These are phyloP conservation scores for Mylabris phalerata DNA, from an alignment of 1,140 invertebrate genomes.

Conservation along the genomic window DNA sequence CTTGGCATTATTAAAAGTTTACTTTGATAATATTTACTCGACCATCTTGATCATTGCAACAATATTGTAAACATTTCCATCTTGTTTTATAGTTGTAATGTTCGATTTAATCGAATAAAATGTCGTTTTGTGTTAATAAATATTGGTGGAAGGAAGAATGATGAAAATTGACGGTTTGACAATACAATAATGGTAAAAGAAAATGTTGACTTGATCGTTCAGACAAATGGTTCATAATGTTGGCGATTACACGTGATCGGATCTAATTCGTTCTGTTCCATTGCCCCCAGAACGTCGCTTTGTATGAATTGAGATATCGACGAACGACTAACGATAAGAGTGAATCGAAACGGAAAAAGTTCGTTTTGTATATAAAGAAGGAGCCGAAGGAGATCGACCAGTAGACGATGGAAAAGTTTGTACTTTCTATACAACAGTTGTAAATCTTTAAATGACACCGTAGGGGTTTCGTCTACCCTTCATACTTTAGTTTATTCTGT, in stretches of 20 bases:
- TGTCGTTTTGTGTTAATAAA: no score
- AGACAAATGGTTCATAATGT: constrained; percentile 9
- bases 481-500: constrained; percentile 13
- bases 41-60: no score
- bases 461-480: constrained; percentile 9
- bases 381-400: constrained; percentile 10
- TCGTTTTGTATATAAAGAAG: not conserved
- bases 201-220: not conserved
- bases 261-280: constrained; percentile 15
- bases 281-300: constrained; percentile 20
- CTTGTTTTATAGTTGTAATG: no score
- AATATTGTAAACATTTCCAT: no score
- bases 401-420: constrained; percentile 22
- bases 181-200: no score
- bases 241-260: constrained; percentile 1
- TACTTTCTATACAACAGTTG: constrained; percentile 20
- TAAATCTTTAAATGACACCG: constrained; percentile 26
- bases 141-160: no score
- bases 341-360: constrained; percentile 24
- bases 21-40: no score
- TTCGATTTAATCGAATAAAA: no score
- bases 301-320: constrained; percentile 20
- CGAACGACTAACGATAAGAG: constrained; percentile 20
- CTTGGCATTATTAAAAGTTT: no score
- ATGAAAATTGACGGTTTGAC: no score